Base-by-base conservation (phyloP, 2,888 invertebrate genomes). In the Diplolepis rosae region DNA sequence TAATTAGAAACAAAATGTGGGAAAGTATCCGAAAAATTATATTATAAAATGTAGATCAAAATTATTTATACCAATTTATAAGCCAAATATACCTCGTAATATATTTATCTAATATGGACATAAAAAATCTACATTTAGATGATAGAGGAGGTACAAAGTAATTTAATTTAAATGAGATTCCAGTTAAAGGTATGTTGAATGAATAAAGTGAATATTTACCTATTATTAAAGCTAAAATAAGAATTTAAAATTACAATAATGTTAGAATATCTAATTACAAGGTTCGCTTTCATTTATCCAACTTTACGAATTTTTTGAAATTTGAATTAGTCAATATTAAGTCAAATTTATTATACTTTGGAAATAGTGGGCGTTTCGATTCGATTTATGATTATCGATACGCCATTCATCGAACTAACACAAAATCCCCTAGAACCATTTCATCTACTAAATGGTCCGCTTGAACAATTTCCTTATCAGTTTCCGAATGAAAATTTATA, bases 51-150 rank as follows among this genome's bases (percentile, higher is more conserved):
- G 45, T 18, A 45, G 18, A 18, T 45, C 7, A 9, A 15, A 15
- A 11, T 51, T n/a, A 51, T 28, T 27, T 24, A 13, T 39, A 24
- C 7, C 7, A 13, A n/a, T 61, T 61, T 39, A 56, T 24, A 61
- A 61, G 24, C 18, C 22, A 22, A 61, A 24, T 2, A 11, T 1
- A 9, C 18, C 15, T 61, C 61, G 22, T 61, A 39, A 54, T 39
- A 39, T 39, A 61, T 35, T 35, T 61, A 35, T 22, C 61, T 22
- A 61, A 39, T 61, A 61, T 61, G 35, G 39, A 61, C 61, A 24
- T 35, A 13, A 24, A 3, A 61, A 61, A 61, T 61, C 61, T 61
- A 22, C 61, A 61, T 61, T 35, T 61, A 61, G 61, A 61, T n/a
- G n/a, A n/a, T 61, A 61, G 39, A 61, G 39, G 9, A 39, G 24